Evolutionary conservation across 2,888 invertebrate species (phyloP), one percentile per base, ranked within the genome.

Genomic region (Mimachlamys varia): DNA sequence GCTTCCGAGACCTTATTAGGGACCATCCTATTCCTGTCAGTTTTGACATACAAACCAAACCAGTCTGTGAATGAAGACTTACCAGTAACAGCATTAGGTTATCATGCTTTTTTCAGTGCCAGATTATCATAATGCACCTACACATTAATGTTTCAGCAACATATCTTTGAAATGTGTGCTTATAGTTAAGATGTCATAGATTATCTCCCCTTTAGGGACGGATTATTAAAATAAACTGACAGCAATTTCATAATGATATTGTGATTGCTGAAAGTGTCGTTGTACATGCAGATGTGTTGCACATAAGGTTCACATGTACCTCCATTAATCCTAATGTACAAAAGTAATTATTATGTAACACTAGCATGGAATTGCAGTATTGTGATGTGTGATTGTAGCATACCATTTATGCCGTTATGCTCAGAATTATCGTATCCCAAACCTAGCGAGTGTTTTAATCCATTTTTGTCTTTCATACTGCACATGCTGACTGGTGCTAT

Each of bases 401-500:
- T 76, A 33, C 13, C 1, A 76, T 1, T 62, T 62, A 62, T 62
- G 62, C 62, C 22, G 1, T 76, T 27, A 76, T 76, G 76, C 27
- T 33, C 76, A 76, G 22, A 27, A 76, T 76, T 19, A 76, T 33
- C 76, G 27, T 27, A 76, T 33, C 33, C 76, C 27, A 33, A 76
- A 76, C 33, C 33, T 76, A 76, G 76, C 33, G 4, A n/a, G 62
- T 62, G 62, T 62, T 76, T 76, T 76, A 76, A 27, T 76, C 76
- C 10, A 7, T 58, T n/a, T n/a, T 76, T 76, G 76, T 76, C 76
- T 76, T 76, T 76, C 76, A 76, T 76, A 22, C 15, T 76, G 76
- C 76, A 76, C 76, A 76, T 76, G 76, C 33, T 76, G 13, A 76
- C 27, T 76, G 76, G 76, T 76, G 76, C 76, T 76, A 76, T 33